Evolutionary conservation across 2,888 invertebrate species (phyloP).

Genomic region (Patella caerulea): DNA sequence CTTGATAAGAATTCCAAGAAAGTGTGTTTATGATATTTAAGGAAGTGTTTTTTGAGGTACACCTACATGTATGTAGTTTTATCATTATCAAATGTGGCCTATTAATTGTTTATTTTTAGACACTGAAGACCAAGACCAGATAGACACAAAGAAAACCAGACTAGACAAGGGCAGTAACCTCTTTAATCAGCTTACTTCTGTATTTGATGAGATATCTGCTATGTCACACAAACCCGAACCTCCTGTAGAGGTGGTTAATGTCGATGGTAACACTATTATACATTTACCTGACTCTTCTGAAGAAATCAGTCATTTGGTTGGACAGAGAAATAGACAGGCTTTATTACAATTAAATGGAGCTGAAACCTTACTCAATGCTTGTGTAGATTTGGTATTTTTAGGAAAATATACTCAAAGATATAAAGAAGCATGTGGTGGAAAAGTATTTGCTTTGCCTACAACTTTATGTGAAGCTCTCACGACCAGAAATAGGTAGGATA

Average conservation of each 20-base stretch:
- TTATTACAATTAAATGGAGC: slow-evolving; percentile 88
- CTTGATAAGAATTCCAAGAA: too few species aligned
- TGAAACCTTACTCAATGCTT: slow-evolving; percentile 84
- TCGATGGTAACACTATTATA: slow-evolving; percentile 62
- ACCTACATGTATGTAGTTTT: too few species aligned
- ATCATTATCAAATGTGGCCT: background rate
- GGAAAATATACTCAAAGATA: slow-evolving; percentile 78
- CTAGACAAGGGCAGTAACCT: slow-evolving; percentile 82
- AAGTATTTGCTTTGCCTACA: slow-evolving; percentile 77
- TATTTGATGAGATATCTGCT: slow-evolving; percentile 58
- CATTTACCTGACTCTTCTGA: slow-evolving; percentile 59
- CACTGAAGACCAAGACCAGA: slow-evolving; percentile 42
- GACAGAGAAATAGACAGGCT: slow-evolving; percentile 83
- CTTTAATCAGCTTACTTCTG: slow-evolving; percentile 79
- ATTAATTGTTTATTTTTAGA: slow-evolving; percentile 23
- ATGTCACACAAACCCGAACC: slow-evolving; percentile 23
- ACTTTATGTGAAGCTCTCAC: slow-evolving; percentile 82
- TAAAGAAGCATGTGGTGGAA: slow-evolving; percentile 79
- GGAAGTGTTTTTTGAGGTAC: too few species aligned
- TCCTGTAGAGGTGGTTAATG: slow-evolving; percentile 47
- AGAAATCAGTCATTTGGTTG: slow-evolving; percentile 77
- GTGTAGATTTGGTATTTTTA: slow-evolving; percentile 82
- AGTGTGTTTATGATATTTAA: too few species aligned
- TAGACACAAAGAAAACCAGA: slow-evolving; percentile 75
- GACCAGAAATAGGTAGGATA: slow-evolving; percentile 77